Evolutionary conservation across 2,888 invertebrate genomes (phyloP).

Genomic region (Dryobotodes eremita): DNA sequence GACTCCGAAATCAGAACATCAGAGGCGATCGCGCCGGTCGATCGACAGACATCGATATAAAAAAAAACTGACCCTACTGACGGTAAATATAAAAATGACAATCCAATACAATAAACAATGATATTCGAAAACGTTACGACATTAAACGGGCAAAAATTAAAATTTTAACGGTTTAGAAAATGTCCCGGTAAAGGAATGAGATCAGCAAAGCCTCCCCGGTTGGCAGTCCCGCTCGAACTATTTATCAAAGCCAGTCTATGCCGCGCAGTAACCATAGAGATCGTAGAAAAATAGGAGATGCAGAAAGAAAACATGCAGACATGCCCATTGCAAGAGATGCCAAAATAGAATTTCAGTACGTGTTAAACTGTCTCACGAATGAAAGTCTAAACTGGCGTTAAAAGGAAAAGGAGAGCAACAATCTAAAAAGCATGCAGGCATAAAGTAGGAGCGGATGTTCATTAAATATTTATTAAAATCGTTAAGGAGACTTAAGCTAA

Average conservation of each 20-base stretch:
- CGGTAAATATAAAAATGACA: slow-evolving; percentile 79
- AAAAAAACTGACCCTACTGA: slow-evolving; percentile 80
- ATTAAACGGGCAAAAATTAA: slow-evolving; percentile 84
- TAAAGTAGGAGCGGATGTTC: slow-evolving; percentile 89
- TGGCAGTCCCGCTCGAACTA: slow-evolving; percentile 86
- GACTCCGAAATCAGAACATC: slow-evolving; percentile 79
- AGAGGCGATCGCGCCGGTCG: slow-evolving; percentile 85
- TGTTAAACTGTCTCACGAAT: slow-evolving; percentile 66
- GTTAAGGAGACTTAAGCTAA: slow-evolving; percentile 63
- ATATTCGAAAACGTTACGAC: slow-evolving; percentile 86
- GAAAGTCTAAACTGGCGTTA: slow-evolving; percentile 79
- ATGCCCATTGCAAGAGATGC: slow-evolving; percentile 80
- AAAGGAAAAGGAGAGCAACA: slow-evolving; percentile 81
- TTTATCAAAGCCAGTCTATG: slow-evolving; percentile 89
- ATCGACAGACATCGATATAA: slow-evolving; percentile 80
- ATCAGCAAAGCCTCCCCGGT: slow-evolving; percentile 84
- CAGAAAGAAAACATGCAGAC: slow-evolving; percentile 88
- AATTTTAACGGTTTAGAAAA: slow-evolving; percentile 71
- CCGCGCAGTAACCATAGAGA: slow-evolving; percentile 91
- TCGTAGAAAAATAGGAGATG: slow-evolving; percentile 89
- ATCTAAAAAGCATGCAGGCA: slow-evolving; percentile 85
- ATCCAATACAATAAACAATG: slow-evolving; percentile 81
- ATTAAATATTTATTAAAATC: slow-evolving; percentile 67
- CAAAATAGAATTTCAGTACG: slow-evolving; percentile 78
- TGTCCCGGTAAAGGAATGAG: slow-evolving; percentile 75